Evolutionary conservation across 2,113 vertebrate species (phyloP).

Genomic region (Tachysurus vachellii): DNA sequence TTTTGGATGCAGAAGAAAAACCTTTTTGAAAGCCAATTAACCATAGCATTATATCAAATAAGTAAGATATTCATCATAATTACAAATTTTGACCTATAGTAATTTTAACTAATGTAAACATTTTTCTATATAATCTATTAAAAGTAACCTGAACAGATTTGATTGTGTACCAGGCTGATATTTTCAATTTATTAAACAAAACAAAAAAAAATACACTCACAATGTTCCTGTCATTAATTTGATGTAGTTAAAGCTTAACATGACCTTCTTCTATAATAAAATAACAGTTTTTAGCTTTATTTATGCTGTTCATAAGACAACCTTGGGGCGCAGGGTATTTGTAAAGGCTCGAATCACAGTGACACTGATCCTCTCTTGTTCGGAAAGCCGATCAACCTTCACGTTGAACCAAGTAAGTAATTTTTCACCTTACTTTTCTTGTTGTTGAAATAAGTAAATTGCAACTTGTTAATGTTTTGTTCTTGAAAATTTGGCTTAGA

Average conservation of each 20-base stretch:
- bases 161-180: background rate
- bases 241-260: background rate
- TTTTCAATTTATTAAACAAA: background rate
- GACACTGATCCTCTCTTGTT: conserved; percentile 50
- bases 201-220: background rate
- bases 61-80: conserved; percentile 42
- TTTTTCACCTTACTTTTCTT: conserved; percentile 23
- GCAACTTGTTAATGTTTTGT: background rate
- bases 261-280: background rate
- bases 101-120: background rate
- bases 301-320: background rate
- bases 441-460: background rate
- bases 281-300: background rate
- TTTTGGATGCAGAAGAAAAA: conserved; percentile 19
- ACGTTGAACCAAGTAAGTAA: conserved; percentile 51
- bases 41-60: conserved; percentile 25
- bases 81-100: background rate
- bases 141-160: background rate
- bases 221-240: background rate
- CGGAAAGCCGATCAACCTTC: conserved; percentile 50
- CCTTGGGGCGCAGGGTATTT: conserved; percentile 26
- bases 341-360: conserved; percentile 26
- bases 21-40: conserved; percentile 22
- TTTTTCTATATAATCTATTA: background rate
- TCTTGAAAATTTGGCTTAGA: background rate